Conservation (phyloP, 2,888 invertebrate genomes). For the Nysson spinosus region DNA sequence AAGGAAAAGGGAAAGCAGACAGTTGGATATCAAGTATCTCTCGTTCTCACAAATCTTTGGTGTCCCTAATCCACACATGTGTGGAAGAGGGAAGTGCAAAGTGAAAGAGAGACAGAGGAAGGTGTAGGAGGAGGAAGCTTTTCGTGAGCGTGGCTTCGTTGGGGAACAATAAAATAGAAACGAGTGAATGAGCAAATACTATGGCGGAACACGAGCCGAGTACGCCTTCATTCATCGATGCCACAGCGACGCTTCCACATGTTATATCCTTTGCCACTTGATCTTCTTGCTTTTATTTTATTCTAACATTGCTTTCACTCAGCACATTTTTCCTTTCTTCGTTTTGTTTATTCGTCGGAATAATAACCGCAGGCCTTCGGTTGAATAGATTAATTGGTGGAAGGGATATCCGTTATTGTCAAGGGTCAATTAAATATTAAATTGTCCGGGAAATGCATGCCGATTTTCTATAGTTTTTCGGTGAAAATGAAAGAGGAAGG, state of each 20-base stretch:
- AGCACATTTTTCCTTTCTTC: too few species aligned
- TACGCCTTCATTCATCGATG: constrained; percentile 37
- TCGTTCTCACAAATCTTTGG: constrained; percentile 57
- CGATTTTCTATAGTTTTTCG: too few species aligned
- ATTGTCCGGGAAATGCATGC: too few species aligned
- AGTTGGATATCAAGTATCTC: constrained; percentile 46
- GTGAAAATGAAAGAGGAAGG: too few species aligned
- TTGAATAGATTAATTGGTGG: too few species aligned
- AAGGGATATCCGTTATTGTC: too few species aligned
- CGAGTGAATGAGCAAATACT: constrained; percentile 60
- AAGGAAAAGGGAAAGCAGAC: constrained; percentile 42
- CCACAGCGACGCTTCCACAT: constrained; percentile 37
- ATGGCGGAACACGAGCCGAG: constrained; percentile 32
- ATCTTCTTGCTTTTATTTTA: constrained; percentile 17
- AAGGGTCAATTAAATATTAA: too few species aligned
- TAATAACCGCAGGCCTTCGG: too few species aligned
- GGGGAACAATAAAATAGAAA: constrained; percentile 41
- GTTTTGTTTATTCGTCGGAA: too few species aligned
- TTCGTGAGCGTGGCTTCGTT: constrained; percentile 19
- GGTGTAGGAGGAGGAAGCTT: constrained; percentile 8
- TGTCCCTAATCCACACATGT: constrained; percentile 50
- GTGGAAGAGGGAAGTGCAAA: background rate
- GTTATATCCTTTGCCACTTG: constrained; percentile 40
- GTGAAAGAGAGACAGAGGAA: too few species aligned
- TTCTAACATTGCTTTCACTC: too few species aligned